These are phyloP conservation scores for Cottoperca gobio DNA, from an alignment of 2,797 vertebrate species.

Conservation along the genomic window DNA sequence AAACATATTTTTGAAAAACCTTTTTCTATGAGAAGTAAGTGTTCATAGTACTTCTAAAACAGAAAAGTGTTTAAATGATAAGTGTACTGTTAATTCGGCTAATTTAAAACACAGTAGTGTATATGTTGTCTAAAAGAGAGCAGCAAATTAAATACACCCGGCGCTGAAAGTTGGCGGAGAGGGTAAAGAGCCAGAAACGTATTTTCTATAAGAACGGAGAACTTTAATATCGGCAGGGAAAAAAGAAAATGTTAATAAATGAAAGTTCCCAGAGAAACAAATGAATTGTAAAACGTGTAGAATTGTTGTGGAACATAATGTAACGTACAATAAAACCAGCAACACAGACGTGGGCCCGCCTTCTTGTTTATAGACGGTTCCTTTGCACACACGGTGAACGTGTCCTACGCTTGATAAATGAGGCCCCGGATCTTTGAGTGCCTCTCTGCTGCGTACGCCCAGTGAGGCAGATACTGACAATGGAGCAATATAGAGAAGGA, in stretches of 20 bases:
- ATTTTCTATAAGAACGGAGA: not conserved
- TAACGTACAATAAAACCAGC: not conserved
- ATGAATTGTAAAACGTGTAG: not conserved
- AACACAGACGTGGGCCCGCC: not conserved
- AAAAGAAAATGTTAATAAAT: too few relatives aligned
- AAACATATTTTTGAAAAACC: not conserved
- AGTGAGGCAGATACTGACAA: constrained; percentile 42
- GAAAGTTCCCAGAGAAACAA: not conserved
- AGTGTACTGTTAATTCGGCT: too few relatives aligned
- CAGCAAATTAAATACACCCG: too few relatives aligned
- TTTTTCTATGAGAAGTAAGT: not conserved
- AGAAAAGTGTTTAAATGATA: too few relatives aligned
- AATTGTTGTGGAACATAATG: not conserved
- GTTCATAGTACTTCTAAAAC: not conserved
- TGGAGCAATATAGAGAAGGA: constrained; percentile 35
- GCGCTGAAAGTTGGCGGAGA: too few relatives aligned
- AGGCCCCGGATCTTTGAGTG: constrained; percentile 65
- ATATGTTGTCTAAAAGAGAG: too few relatives aligned
- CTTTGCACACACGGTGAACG: not conserved
- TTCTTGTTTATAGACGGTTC: not conserved
- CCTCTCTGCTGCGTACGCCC: constrained; percentile 57
- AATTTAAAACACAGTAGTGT: too few relatives aligned
- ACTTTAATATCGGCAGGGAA: not conserved
- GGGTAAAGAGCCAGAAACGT: not conserved
- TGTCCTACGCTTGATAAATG: constrained; percentile 46